These are phyloP conservation scores for Drosophila quadrilineata DNA, from an alignment of 1,140 invertebrate species.

Conservation along the genomic window DNA sequence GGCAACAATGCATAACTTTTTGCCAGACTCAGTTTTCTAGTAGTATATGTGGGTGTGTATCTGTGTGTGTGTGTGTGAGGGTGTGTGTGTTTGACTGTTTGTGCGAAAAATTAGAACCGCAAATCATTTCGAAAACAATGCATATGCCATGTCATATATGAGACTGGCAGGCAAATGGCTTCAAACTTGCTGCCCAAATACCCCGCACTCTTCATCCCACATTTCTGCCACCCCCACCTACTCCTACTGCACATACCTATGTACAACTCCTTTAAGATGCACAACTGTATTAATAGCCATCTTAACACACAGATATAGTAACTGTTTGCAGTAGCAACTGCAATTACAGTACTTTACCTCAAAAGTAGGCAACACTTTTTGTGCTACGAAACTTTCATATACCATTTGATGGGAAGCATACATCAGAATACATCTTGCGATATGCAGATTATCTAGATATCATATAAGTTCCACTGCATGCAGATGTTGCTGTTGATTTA, in stretches of 20 bases:
- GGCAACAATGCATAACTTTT: conserved; percentile 56
- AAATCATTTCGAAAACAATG: conserved; percentile 77
- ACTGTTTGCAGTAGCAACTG: too few relatives aligned
- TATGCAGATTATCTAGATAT: too few relatives aligned
- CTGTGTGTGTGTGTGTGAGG: not conserved
- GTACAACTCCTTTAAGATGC: too few relatives aligned
- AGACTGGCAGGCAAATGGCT: conserved; percentile 28
- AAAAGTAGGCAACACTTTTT: too few relatives aligned
- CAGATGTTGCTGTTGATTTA: conserved; percentile 69
- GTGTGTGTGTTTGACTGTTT: conserved; percentile 9
- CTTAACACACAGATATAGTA: too few relatives aligned
- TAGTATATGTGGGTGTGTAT: conserved; percentile 1
- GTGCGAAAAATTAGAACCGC: conserved; percentile 70
- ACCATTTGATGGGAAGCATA: too few relatives aligned
- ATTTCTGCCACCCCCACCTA: not conserved
- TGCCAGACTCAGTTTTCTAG: conserved; percentile 27
- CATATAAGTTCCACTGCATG: too few relatives aligned
- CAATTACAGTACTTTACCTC: too few relatives aligned
- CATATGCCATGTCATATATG: conserved; percentile 74
- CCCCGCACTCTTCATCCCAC: not conserved
- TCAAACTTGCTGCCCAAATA: conserved; percentile 15
- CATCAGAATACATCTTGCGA: too few relatives aligned
- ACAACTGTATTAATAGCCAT: too few relatives aligned
- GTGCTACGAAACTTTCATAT: too few relatives aligned
- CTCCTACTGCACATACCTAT: too few relatives aligned